A percentile compares a stretch with the other conserved stretches of the same genome.
Evolutionary conservation across 2,888 invertebrate species (phyloP).

Genomic region (Chaetogeoica ovagalla): DNA sequence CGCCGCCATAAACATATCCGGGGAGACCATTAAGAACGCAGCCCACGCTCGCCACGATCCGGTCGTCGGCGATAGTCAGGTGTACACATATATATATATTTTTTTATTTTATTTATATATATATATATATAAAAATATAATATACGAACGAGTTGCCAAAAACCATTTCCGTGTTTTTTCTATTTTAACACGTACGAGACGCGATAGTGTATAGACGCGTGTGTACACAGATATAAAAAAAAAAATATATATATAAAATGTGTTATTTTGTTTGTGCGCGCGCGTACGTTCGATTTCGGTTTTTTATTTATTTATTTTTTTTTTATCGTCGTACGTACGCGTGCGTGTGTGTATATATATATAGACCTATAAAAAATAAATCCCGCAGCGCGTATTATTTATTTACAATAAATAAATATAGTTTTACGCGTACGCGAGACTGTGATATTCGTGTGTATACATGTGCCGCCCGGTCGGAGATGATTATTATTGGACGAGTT

Average conservation of each 20-base stretch:
- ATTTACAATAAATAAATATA: too few species aligned
- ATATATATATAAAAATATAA: not conserved
- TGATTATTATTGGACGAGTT: too few species aligned
- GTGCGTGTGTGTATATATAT: not conserved
- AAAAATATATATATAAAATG: too few species aligned
- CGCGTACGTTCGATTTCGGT: slow-evolving; percentile 2
- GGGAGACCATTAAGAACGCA: slow-evolving; percentile 46
- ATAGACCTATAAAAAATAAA: slow-evolving; percentile 13
- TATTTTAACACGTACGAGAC: slow-evolving; percentile 42
- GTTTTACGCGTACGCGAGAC: too few species aligned
- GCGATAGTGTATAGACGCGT: not conserved
- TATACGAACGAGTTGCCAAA: slow-evolving; percentile 43
- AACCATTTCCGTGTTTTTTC: slow-evolving; percentile 51
- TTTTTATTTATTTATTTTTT: too few species aligned
- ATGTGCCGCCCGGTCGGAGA: too few species aligned
- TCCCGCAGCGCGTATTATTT: not conserved
- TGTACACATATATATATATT: not conserved
- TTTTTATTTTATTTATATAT: not conserved
- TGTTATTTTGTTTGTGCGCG: too few species aligned
- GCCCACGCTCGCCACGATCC: slow-evolving; percentile 49
- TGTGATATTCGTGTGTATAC: too few species aligned
- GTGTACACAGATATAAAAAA: not conserved
- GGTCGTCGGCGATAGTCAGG: slow-evolving; percentile 14
- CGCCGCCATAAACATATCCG: slow-evolving; percentile 40
- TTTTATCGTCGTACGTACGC: not conserved